Evolutionary conservation across 2,888 invertebrate species (phyloP), one percentile per base, ranked within the genome.

Genomic region (Ectobius pallidus): DNA sequence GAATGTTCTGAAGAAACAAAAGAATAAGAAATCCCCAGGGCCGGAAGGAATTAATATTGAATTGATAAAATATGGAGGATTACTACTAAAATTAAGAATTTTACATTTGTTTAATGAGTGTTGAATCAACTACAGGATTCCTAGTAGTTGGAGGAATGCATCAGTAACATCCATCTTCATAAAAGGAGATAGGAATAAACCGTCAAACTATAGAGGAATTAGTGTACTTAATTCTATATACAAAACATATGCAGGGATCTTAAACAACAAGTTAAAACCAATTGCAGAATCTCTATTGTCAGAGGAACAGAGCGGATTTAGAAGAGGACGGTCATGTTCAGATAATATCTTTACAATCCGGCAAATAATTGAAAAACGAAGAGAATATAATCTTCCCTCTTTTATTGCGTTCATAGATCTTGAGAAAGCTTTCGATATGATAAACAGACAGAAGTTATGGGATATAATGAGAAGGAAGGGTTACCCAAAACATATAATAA

Each of bases 231-330:
- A 46, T 46, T 46, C n/a, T n/a, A n/a, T n/a, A 11, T 46, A 46
- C n/a, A 46, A 46, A 46, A 14, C n/a, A 46, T 46, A 46, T n/a
- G 46, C 46, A n/a, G 46, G 46, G n/a, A 46, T 46, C 7, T n/a
- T 46, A n/a, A 46, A 46, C 18, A 46, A 46, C n/a, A 46, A n/a
- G n/a, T n/a, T 46, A 3, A 46, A 46, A 46, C 46, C 46, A n/a
- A 46, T 46, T 14, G 46, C 46, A n/a, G 46, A 46, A 46, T n/a
- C 7, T 11, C n/a, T 46, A n/a, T 46, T n/a, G n/a, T 14, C 3
- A n/a, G 46, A 46, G n/a, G 46, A 46, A n/a, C 46, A 46, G 46
- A 46, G 18, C n/a, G 46, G 46, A 11, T 46, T 46, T n/a, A 46
- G n/a, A 46, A 46, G 3, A 46, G 46, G n/a, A 7, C 7, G 46